A percentile compares a stretch with the other conserved stretches of the same genome.
Conservation (phyloP, 2,797 vertebrate genomes). For the Eulemur rubriventer region DNA sequence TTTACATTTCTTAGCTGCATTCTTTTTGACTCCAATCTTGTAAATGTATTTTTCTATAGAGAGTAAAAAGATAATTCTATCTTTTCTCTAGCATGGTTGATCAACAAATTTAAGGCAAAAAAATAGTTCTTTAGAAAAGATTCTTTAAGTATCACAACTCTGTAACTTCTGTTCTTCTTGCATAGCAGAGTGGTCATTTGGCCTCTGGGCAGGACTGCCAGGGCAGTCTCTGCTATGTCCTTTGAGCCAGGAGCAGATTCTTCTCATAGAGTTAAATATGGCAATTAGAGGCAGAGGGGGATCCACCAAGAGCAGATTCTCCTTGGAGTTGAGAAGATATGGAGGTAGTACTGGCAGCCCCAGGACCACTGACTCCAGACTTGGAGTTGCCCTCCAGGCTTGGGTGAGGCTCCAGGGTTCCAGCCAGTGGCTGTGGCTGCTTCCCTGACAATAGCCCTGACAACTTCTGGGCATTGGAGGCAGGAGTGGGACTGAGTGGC, state of each 20-base stretch:
- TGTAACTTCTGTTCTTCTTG: background rate
- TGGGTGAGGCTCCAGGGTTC: background rate
- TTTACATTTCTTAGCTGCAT: background rate
- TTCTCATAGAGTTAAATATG: background rate
- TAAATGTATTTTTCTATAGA: background rate
- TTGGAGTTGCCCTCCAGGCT: background rate
- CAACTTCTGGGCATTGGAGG: background rate
- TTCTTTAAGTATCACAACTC: background rate
- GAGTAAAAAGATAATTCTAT: background rate
- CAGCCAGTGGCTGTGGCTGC: background rate
- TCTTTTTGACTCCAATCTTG: background rate
- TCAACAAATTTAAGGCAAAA: conserved; percentile 9
- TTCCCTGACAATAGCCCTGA: background rate
- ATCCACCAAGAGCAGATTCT: background rate
- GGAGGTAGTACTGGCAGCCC: background rate
- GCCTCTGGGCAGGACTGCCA: background rate
- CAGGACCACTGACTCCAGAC: background rate
- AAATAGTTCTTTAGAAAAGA: background rate
- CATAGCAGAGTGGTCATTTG: background rate
- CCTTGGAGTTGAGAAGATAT: background rate
- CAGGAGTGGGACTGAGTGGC: background rate
- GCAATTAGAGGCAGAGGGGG: background rate
- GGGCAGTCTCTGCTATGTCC: background rate
- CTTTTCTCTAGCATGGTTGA: background rate
- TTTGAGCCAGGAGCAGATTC: background rate